Evolutionary conservation across 2,797 vertebrate genomes (phyloP).

Genomic region (Sebastes iracundus): DNA sequence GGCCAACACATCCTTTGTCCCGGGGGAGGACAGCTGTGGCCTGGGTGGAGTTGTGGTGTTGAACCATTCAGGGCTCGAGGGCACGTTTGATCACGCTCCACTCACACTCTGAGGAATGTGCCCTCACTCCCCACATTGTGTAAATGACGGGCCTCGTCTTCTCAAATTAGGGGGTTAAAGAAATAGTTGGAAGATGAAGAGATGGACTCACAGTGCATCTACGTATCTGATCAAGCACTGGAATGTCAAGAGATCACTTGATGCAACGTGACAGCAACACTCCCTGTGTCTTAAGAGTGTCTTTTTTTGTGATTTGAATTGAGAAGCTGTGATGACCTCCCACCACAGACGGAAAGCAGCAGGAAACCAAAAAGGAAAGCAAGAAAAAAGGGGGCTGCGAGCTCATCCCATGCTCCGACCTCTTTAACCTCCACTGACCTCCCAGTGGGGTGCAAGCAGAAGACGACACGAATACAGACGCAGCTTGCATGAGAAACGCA

Average conservation of each 20-base stretch:
- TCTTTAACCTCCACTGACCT: slow-evolving; percentile 53
- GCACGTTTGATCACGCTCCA: slow-evolving; percentile 41
- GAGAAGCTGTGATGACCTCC: neutral
- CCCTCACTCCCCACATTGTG: neutral
- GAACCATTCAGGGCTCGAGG: slow-evolving; percentile 6
- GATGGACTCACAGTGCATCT: neutral
- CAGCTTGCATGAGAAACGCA: slow-evolving; percentile 64
- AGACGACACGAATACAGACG: slow-evolving; percentile 17
- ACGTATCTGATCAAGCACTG: slow-evolving; percentile 1
- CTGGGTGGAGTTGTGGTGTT: slow-evolving; percentile 3
- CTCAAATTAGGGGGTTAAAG: slow-evolving; percentile 27
- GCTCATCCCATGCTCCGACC: slow-evolving; percentile 47
- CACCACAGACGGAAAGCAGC: slow-evolving; percentile 2
- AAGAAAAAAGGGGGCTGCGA: slow-evolving; percentile 3
- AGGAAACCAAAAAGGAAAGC: slow-evolving; percentile 27
- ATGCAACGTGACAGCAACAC: neutral
- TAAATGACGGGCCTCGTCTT: slow-evolving; percentile 17
- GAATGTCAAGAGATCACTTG: neutral
- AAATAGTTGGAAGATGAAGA: neutral
- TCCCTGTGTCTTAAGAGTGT: neutral
- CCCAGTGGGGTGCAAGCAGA: slow-evolving; percentile 21
- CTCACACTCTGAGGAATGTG: slow-evolving; percentile 40
- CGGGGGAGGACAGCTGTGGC: neutral
- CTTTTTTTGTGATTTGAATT: neutral
- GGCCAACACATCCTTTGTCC: neutral